Conservation (phyloP, 2,113 vertebrate genomes). For the Nothocercus julius region DNA sequence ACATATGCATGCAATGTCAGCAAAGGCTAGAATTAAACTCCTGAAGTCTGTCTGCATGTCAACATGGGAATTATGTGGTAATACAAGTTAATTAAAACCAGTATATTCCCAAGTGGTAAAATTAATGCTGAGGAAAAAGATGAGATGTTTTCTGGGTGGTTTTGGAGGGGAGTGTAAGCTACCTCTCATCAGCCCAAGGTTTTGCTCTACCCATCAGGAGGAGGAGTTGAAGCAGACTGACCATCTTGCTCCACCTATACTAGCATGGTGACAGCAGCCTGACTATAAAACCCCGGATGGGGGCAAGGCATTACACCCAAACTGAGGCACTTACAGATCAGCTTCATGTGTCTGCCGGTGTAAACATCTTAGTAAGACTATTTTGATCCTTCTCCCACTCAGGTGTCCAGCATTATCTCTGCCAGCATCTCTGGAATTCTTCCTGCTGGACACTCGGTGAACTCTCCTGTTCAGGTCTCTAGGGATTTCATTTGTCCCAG, state of each 20-base stretch:
- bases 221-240: neutral
- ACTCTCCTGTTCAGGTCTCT: neutral
- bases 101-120: neutral
- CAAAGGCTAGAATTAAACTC: conserved; percentile 41
- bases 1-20: neutral
- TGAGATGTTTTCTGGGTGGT: rapidly evolving
- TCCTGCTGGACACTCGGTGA: neutral
- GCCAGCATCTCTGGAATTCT: rapidly evolving
- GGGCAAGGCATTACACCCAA: neutral
- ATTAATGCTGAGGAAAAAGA: neutral
- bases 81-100: conserved; percentile 17
- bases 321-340: neutral
- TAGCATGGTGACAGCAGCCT: rapidly evolving
- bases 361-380: too few species aligned
- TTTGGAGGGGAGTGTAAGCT: neutral
- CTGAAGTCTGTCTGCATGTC: neutral
- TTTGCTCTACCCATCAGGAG: neutral
- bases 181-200: neutral
- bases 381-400: neutral
- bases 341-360: neutral
- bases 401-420: neutral
- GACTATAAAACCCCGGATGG: neutral
- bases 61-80: neutral
- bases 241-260: neutral
- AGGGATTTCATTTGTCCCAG: neutral